Percentiles rank a stretch among this genome's conserved stretches.
These are phyloP conservation scores for Gisinianus flammeolus DNA, from an alignment of 2,888 invertebrate genomes.

Conservation along the genomic window DNA sequence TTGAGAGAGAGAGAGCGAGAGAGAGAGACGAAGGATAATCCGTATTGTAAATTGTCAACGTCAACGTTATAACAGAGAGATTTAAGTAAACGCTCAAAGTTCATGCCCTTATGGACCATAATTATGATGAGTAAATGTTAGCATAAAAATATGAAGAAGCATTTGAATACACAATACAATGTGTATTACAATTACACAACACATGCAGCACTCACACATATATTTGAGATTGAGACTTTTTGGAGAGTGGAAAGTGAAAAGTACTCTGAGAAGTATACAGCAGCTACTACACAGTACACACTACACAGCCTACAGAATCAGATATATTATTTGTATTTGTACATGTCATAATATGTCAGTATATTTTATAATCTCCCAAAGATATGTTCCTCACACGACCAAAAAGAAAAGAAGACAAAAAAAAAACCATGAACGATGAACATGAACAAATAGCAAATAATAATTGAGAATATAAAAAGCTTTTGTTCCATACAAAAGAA, in stretches of 20 bases:
- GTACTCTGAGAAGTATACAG: neutral
- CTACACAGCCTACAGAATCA: neutral
- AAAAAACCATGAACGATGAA: neutral
- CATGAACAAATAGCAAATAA: neutral
- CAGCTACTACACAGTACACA: neutral
- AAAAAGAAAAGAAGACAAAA: too few species aligned
- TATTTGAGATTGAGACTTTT: too few species aligned
- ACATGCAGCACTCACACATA: too few species aligned
- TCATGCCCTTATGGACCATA: neutral
- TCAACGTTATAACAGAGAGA: neutral
- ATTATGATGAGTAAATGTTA: neutral
- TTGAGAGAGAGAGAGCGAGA: neutral
- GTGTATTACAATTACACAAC: neutral
- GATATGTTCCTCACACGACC: neutral
- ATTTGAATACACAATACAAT: neutral
- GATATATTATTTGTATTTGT: too few species aligned
- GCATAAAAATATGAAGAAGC: constrained; percentile 7
- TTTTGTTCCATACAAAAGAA: neutral
- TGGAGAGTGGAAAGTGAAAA: neutral
- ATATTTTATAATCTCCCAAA: neutral
- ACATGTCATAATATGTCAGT: neutral
- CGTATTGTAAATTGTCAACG: neutral
- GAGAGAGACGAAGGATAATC: neutral
- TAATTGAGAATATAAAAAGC: neutral
- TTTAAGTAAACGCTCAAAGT: neutral